Conservation (phyloP, 2,888 invertebrate species). For the Tanytarsus gracilentus region DNA sequence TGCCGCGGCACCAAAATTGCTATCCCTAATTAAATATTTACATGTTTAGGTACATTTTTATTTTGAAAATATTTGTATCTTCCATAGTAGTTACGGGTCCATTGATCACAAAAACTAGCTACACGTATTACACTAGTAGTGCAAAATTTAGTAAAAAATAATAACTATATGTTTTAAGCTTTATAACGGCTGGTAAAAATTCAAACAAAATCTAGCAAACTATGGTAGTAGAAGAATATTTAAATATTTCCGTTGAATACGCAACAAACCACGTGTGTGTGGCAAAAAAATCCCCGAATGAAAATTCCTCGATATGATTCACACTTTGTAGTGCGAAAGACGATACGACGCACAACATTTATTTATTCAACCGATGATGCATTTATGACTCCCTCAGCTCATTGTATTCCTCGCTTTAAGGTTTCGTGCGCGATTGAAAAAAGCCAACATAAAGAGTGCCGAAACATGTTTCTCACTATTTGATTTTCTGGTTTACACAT, state of each 20-base stretch:
- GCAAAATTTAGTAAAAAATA: no score
- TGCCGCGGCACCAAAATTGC: no score
- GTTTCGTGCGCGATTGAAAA: constrained; percentile 12
- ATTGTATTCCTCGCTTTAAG: no score
- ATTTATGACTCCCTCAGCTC: constrained; percentile 19
- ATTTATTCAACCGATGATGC: constrained; percentile 4
- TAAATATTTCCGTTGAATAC: not conserved
- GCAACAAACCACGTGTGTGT: not conserved
- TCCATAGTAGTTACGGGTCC: no score
- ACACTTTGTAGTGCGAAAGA: not conserved
- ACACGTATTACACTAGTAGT: no score
- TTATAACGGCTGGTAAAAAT: not conserved
- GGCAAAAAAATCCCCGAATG: not conserved
- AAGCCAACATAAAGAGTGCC: constrained; percentile 25
- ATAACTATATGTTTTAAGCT: not conserved
- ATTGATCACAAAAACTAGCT: no score
- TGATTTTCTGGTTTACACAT: constrained; percentile 25
- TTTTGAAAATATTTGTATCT: no score
- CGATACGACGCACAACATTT: constrained; percentile 8
- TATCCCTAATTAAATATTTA: no score
- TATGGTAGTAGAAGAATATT: not conserved
- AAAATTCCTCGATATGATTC: not conserved
- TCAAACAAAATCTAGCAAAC: not conserved
- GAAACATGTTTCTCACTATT: constrained; percentile 20
- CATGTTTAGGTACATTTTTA: no score